Percentiles rank a stretch among this genome's conserved stretches.
Evolutionary conservation across 2,797 vertebrate genomes (phyloP).

Genomic region (Perodicticus potto): DNA sequence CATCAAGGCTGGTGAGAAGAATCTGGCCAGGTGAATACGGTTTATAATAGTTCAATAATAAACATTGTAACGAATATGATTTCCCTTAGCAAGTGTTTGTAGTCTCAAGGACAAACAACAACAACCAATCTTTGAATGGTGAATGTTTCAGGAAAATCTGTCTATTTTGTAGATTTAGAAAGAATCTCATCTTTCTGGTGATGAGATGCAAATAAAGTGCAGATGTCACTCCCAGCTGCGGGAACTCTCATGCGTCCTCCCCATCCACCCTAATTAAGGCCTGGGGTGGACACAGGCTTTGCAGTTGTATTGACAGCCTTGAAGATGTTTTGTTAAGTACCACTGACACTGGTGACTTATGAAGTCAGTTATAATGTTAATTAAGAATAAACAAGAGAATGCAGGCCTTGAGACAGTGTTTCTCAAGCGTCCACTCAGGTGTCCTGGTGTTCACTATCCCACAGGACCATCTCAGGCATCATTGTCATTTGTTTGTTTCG

Average conservation of each 20-base stretch:
- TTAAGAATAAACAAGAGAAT: too few relatives aligned
- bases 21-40: too few relatives aligned
- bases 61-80: neutral
- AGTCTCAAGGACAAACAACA: neutral
- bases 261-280: accelerated
- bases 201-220: accelerated
- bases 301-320: neutral
- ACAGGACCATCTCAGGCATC: neutral
- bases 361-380: neutral
- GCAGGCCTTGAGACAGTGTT: neutral
- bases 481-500: accelerated
- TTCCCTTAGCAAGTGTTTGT: neutral
- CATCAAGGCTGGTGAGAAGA: too few relatives aligned
- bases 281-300: neutral
- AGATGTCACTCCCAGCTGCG: too few relatives aligned
- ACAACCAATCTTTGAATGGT: neutral
- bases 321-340: neutral
- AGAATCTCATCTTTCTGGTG: neutral
- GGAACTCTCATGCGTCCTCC: too few relatives aligned
- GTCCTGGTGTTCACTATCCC: neutral
- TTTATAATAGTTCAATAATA: neutral
- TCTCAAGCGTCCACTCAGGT: neutral
- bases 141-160: neutral
- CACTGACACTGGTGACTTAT: neutral
- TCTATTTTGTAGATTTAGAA: neutral